A percentile compares a stretch with the other conserved stretches of the same genome.
Conservation (phyloP, 2,113 vertebrate genomes). For the Alethe diademata region DNA sequence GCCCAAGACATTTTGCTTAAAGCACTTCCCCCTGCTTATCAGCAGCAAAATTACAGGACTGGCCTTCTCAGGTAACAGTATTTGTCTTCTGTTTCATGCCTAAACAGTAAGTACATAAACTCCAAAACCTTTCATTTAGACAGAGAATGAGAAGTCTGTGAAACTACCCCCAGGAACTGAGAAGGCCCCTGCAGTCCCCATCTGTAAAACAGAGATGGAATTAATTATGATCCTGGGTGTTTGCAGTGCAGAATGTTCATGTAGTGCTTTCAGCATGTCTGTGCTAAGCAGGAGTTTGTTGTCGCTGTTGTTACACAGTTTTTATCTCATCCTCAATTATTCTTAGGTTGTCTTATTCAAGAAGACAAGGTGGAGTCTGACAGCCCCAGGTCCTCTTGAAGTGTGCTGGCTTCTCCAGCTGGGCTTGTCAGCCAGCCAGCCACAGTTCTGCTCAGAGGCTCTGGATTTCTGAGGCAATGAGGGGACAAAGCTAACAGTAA, state of each 20-base stretch:
- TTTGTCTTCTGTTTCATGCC: background rate
- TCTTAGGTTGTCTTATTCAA: background rate
- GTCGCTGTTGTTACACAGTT: background rate
- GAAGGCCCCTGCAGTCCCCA: background rate
- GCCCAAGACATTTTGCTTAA: background rate
- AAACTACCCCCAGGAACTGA: background rate
- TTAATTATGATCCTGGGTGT: background rate
- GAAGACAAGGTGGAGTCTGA: background rate
- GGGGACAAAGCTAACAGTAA: background rate
- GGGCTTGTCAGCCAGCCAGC: background rate
- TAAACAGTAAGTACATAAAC: background rate
- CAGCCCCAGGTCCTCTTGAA: constrained; percentile 5
- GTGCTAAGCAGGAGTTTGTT: background rate
- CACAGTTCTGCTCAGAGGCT: background rate
- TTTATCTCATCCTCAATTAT: constrained; percentile 8
- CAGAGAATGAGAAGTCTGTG: background rate
- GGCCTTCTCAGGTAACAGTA: background rate
- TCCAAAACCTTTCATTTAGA: background rate
- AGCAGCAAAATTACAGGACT: background rate
- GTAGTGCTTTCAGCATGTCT: background rate
- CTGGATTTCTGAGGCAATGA: background rate
- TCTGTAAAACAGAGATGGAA: background rate
- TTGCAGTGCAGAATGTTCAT: background rate
- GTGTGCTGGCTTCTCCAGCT: background rate
- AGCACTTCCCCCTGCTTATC: background rate